Evolutionary conservation across 2,797 vertebrate genomes (phyloP).

Genomic region (Spea hammondii): DNA sequence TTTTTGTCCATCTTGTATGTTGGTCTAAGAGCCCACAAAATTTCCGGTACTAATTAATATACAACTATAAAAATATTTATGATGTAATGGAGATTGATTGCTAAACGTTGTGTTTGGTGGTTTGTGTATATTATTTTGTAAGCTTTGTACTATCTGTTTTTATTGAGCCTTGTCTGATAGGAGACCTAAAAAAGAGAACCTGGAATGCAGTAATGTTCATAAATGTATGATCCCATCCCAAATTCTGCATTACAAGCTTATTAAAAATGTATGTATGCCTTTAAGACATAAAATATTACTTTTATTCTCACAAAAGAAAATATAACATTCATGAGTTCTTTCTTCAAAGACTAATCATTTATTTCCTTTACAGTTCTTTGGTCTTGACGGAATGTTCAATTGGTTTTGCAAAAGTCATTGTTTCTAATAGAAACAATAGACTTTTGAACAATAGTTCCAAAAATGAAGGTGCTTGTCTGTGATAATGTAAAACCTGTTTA

Average conservation of each 20-base stretch:
- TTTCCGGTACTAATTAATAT: no score
- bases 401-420: neutral
- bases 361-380: neutral
- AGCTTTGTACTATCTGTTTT: no score
- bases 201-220: no score
- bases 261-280: neutral
- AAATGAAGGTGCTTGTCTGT: neutral
- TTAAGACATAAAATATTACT: neutral
- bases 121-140: no score
- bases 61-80: no score
- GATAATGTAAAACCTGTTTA: neutral
- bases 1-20: no score
- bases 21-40: no score
- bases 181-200: no score
- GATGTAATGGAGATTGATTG: no score
- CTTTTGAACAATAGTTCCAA: neutral
- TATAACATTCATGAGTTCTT: neutral
- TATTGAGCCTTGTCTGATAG: no score
- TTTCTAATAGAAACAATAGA: slow-evolving; percentile 3
- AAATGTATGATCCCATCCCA: no score
- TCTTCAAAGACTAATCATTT: neutral
- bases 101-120: no score
- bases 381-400: slow-evolving; percentile 3
- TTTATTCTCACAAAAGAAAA: neutral
- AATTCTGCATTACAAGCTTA: neutral